Evolutionary conservation across 2,797 vertebrate species (phyloP), one percentile per base, ranked within the genome.

Genomic region (Sebastes diploproa): DNA sequence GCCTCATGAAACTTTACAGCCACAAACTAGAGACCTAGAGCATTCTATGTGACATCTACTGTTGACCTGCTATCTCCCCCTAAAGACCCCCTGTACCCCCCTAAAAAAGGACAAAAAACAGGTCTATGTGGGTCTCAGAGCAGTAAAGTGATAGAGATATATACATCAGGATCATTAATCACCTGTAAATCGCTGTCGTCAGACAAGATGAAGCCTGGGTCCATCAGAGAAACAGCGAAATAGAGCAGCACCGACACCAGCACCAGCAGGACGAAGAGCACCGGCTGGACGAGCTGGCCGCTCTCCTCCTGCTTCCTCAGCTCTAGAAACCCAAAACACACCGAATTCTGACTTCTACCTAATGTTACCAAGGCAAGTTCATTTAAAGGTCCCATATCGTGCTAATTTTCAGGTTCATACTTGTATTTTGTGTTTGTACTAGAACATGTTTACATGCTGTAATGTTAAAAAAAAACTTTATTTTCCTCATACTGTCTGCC

Each of bases 221-320:
- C 98, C 98, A 99, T 99, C 62, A 99, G 96, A 1, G 98, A 98
- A 20, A 98, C 97, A 0, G 89, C 95, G 5, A 97, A 96, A 75
- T 99, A 97, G 7, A 99, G 96, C 84, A 97, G 82, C 68, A 98
- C 93, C 0, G 97, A 98, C 80, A 95, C 88, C 78, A 97, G 88
- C 3, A 98, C 98, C 75, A 98, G 88, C 16, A 95, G 77, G 18
- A 96, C 85, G 75, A 99, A 99, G 62, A 94, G 34, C 20, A 98
- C 91, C 0, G 98, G 97, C 89, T 94, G 95, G 13, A 97, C 72
- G 6, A 97, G 94, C 74, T 96, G 94, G 0, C 96, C 96, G 0
- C 83, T 90, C 79, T 97, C 96, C 88, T 96, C 97, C 76, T 96
- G 96, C 80, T 88, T 93, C 25, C 92, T 95, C 55, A 99, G 94